A percentile compares a stretch with the other conserved stretches of the same genome.
These are phyloP conservation scores for Neria commutata DNA, from an alignment of 2,888 invertebrate species.

Conservation along the genomic window DNA sequence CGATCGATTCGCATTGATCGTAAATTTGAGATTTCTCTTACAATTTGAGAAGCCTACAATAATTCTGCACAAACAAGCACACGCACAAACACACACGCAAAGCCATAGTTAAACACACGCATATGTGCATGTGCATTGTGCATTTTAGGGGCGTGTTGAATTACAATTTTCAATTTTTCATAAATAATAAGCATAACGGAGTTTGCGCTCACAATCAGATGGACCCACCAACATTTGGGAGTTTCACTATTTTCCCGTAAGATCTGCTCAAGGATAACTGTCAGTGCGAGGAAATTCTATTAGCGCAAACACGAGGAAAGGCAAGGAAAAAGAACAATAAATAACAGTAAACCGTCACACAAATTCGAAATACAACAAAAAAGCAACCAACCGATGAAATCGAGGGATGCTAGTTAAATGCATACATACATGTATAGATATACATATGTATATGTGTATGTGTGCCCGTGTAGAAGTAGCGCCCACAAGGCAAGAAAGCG, in stretches of 20 bases:
- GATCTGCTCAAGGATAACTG: slow-evolving; percentile 29
- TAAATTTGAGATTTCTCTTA: neutral
- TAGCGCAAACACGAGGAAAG: slow-evolving; percentile 20
- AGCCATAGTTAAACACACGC: no score
- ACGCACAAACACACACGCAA: no score
- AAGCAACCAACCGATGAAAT: neutral
- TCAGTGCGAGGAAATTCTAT: slow-evolving; percentile 28
- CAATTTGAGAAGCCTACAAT: neutral
- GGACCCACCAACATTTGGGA: neutral
- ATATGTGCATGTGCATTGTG: no score
- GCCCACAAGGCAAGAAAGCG: neutral
- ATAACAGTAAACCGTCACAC: slow-evolving; percentile 38
- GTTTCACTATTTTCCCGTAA: slow-evolving; percentile 5
- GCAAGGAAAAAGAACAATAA: slow-evolving; percentile 25
- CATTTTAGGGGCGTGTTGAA: slow-evolving; percentile 46
- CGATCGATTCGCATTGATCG: neutral
- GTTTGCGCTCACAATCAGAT: no score
- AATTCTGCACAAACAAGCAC: neutral
- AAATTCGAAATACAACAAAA: slow-evolving; percentile 6
- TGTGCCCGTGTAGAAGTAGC: neutral
- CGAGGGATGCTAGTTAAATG: no score
- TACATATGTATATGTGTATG: no score
- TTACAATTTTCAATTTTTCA: slow-evolving; percentile 46
- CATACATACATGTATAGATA: neutral
- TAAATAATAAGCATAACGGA: slow-evolving; percentile 43